Evolutionary conservation across 2,888 invertebrate genomes (phyloP).

Genomic region (Trachelus tabidus): DNA sequence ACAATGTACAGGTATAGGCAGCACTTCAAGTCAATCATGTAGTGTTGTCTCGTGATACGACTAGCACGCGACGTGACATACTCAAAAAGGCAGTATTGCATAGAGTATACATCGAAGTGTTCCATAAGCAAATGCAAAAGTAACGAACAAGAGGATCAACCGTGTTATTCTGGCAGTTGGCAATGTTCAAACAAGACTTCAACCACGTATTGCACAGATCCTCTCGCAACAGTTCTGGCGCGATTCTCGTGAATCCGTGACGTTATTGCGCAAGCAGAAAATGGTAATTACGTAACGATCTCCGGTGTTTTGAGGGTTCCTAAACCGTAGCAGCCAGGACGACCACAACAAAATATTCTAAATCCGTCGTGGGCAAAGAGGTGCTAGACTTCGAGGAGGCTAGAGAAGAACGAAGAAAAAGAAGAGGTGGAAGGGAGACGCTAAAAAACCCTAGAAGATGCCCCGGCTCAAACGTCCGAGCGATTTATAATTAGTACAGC

Average conservation of each 20-base stretch:
- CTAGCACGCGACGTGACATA: not conserved
- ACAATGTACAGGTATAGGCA: not conserved
- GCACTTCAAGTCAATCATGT: not conserved
- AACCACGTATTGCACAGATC: not conserved
- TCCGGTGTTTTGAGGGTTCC: not conserved
- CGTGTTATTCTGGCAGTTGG: not conserved
- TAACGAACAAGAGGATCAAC: not conserved
- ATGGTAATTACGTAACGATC: not conserved
- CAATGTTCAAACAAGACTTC: not conserved
- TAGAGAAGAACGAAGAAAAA: not conserved
- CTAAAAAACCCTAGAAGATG: not conserved
- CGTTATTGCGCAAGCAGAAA: constrained; percentile 1
- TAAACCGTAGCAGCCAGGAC: not conserved
- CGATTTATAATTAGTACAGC: constrained; percentile 2
- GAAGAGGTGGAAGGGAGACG: not conserved
- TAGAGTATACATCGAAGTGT: not conserved
- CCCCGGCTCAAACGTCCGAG: not conserved
- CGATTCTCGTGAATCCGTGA: not conserved
- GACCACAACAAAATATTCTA: not conserved
- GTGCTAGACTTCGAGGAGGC: not conserved
- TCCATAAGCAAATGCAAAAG: not conserved
- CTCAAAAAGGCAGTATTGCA: not conserved
- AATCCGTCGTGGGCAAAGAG: not conserved
- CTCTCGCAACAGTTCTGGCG: not conserved
- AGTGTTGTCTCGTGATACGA: not conserved